Percentiles rank a stretch among this genome's conserved stretches.
These are phyloP conservation scores for Hylomyscus alleni DNA, from an alignment of 2,797 vertebrate genomes.

Conservation along the genomic window DNA sequence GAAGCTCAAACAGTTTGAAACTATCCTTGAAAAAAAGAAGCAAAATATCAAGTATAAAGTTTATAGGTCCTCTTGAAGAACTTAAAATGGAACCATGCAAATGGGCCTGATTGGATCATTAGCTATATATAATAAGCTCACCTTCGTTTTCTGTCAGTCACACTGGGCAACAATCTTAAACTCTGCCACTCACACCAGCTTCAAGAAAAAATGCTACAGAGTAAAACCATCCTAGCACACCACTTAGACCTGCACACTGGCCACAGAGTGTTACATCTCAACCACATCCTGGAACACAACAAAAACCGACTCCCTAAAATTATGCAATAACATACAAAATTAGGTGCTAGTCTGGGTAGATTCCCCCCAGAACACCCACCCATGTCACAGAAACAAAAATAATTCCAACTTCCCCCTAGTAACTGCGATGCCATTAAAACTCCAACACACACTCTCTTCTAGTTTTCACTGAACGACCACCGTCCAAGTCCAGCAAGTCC, in stretches of 20 bases:
- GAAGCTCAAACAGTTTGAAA: neutral
- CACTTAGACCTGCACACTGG: neutral
- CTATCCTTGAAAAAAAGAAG: neutral
- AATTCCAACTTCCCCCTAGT: neutral
- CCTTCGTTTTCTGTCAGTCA: conserved; percentile 10
- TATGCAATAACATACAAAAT: neutral
- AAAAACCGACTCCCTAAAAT: neutral
- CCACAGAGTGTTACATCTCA: neutral
- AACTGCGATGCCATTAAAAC: neutral
- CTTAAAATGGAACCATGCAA: neutral
- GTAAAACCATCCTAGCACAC: fast-evolving
- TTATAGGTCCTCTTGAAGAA: neutral
- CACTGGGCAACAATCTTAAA: conserved; percentile 41
- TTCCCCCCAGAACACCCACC: neutral
- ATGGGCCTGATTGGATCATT: neutral
- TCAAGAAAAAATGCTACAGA: neutral
- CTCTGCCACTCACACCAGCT: neutral
- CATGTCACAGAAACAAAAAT: neutral
- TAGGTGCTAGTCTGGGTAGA: neutral
- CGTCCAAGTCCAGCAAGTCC: conserved; percentile 18
- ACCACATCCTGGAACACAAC: too few relatives aligned
- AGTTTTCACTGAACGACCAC: neutral
- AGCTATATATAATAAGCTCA: neutral
- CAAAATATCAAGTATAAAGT: neutral
- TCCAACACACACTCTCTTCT: neutral